Percentiles rank a stretch among this genome's conserved stretches.
phyloP scores from a whole-genome alignment of 2,113 vertebrate genomes.

The Mola mola region DNA sequence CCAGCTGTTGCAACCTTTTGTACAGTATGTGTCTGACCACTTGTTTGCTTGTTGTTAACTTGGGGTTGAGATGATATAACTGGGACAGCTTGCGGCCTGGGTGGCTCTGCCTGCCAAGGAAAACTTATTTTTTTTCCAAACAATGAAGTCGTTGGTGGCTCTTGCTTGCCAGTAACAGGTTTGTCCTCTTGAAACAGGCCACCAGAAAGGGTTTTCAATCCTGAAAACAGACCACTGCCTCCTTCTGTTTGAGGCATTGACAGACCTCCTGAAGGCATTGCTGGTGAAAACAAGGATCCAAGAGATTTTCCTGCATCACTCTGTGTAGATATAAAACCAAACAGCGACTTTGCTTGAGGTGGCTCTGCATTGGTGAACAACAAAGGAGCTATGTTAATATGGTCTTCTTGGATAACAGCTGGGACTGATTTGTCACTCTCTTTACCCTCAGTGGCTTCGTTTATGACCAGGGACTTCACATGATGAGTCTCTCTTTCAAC shows the following conservation, averaged over 20 bases:
- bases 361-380: constrained; percentile 54
- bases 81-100: constrained; percentile 64
- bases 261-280: constrained; percentile 56
- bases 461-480: constrained; percentile 57
- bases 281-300: constrained; percentile 87
- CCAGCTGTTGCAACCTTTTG: constrained; percentile 59
- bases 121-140: constrained; percentile 87
- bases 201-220: constrained; percentile 88
- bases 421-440: constrained; percentile 47
- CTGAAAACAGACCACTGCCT: constrained; percentile 83
- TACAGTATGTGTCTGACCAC: constrained; percentile 41
- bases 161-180: constrained; percentile 61
- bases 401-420: constrained; percentile 4
- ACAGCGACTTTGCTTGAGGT: constrained; percentile 70
- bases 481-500: constrained; percentile 49
- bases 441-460: constrained; percentile 53
- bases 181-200: constrained; percentile 88
- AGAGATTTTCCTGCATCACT: constrained; percentile 81
- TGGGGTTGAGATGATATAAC: constrained; percentile 76
- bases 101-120: constrained; percentile 80
- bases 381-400: constrained; percentile 18
- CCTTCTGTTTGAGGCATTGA: constrained; percentile 69
- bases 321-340: constrained; percentile 83
- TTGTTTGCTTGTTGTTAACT: constrained; percentile 59
- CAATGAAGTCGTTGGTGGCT: constrained; percentile 71